phyloP scores from a whole-genome alignment of 2,797 vertebrate genomes.

The Melanotaenia pygmaea region DNA sequence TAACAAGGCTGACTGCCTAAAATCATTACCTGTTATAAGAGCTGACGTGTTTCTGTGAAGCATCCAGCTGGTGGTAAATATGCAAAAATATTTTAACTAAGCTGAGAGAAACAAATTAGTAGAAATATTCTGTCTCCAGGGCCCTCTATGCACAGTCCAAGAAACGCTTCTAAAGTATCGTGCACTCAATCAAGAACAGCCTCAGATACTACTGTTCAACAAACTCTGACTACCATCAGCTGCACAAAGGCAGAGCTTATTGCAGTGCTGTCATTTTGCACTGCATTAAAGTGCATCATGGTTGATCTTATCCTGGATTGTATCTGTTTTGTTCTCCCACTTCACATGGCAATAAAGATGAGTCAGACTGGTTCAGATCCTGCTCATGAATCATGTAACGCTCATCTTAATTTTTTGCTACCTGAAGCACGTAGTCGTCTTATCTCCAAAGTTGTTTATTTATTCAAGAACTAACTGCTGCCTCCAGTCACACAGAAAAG shows the following conservation, averaged over 20 bases:
- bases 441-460: constrained; percentile 43
- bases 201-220: not conserved
- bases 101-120: not conserved
- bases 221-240: not conserved
- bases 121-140: not conserved
- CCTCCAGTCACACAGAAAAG: constrained; percentile 30
- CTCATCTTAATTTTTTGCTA: constrained; percentile 34
- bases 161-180: constrained; percentile 3
- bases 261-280: constrained; percentile 1
- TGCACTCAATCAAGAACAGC: not conserved
- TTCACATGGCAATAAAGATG: constrained; percentile 7
- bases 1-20: constrained; percentile 29
- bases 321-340: constrained; percentile 7
- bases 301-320: not conserved
- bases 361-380: constrained; percentile 22
- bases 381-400: constrained; percentile 22
- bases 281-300: not conserved
- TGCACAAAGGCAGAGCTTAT: constrained; percentile 12
- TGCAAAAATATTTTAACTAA: not conserved
- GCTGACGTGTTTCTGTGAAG: too few relatives aligned
- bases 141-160: not conserved
- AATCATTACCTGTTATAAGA: too few relatives aligned
- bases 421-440: constrained; percentile 37
- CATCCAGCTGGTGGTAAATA: not conserved
- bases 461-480: constrained; percentile 39